Conservation (phyloP, 37 sponge, comb jelly and placozoan genomes). For the Oopsacas minuta region DNA sequence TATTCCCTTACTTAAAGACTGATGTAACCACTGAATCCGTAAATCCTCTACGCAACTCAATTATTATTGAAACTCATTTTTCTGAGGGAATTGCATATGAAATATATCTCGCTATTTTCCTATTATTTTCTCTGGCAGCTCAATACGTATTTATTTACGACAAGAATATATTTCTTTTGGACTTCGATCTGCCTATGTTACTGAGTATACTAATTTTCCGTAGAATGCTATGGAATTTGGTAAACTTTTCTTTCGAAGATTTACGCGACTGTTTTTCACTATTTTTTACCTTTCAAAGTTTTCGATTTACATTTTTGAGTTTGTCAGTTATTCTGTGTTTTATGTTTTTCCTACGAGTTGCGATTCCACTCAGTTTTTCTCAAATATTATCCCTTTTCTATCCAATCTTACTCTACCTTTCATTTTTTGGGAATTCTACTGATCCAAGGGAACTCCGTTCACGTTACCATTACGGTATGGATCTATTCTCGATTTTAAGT, state of each 20-base stretch:
- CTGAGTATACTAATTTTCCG: not conserved
- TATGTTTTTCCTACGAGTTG: not conserved
- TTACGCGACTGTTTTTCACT: not conserved
- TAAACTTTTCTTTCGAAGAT: not conserved
- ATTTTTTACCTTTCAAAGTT: not conserved
- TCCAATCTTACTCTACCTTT: not conserved
- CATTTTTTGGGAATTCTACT: not conserved
- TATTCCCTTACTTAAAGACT: not conserved
- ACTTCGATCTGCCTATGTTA: not conserved
- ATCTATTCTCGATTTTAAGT: not conserved
- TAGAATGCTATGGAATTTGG: not conserved
- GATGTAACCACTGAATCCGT: not conserved
- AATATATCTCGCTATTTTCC: not conserved
- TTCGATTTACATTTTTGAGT: not conserved
- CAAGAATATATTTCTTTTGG: not conserved
- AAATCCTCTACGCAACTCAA: not conserved
- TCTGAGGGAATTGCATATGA: not conserved
- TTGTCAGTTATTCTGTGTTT: not conserved
- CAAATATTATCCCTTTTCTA: not conserved
- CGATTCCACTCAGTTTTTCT: not conserved
- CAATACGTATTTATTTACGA: not conserved
- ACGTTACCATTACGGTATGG: not conserved
- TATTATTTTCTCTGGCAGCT: not conserved
- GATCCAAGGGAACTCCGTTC: not conserved
- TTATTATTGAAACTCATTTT: not conserved